Evolutionary conservation across 2,113 vertebrate genomes (phyloP).

Genomic region (Phaetusa simplex): DNA sequence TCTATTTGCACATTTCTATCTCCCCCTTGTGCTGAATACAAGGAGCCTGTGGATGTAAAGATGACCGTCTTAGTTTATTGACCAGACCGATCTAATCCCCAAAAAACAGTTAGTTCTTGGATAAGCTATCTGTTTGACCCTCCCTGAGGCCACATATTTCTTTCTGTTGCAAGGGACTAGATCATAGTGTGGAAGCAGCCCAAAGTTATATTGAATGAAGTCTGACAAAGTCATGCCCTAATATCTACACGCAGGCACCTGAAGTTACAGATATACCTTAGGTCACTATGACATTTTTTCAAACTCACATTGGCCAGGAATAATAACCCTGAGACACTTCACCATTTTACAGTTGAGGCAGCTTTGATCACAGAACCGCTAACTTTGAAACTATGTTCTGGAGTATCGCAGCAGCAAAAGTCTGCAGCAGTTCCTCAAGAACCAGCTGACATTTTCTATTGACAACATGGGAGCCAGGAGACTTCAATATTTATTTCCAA

Average conservation of each 20-base stretch:
- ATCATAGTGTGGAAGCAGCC: background rate
- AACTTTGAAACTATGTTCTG: background rate
- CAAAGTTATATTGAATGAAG: background rate
- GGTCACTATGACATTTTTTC: background rate
- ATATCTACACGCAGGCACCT: background rate
- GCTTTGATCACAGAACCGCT: background rate
- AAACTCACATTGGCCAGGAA: background rate
- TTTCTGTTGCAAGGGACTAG: background rate
- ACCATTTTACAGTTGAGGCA: background rate
- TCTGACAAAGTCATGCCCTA: background rate
- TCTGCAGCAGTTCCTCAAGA: background rate
- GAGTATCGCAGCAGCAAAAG: background rate
- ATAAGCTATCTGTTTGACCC: background rate
- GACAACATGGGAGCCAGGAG: background rate
- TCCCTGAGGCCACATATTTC: background rate
- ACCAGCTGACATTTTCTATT: background rate
- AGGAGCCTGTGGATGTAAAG: background rate
- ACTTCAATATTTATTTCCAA: background rate
- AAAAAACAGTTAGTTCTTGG: background rate
- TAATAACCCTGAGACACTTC: background rate
- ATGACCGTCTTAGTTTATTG: background rate
- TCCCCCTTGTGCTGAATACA: background rate
- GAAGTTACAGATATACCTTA: background rate
- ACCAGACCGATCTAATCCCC: background rate
- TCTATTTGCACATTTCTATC: background rate